phyloP scores from a whole-genome alignment of 2,888 invertebrate species.

The Spilosoma lubricipeda region DNA sequence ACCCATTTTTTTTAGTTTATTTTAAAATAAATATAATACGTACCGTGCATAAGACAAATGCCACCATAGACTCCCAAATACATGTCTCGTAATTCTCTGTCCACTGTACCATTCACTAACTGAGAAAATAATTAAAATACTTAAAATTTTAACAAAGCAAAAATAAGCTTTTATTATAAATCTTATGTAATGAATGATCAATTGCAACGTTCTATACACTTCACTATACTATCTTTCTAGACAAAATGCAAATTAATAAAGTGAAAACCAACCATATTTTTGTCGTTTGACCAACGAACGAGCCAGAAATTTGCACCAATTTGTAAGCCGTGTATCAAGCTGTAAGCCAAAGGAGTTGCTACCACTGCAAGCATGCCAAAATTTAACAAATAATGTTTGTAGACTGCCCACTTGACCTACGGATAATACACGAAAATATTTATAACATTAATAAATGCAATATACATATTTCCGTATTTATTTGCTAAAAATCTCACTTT shows the following conservation, averaged over 20 bases:
- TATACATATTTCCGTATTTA: neutral
- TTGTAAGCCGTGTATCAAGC: conserved; percentile 92
- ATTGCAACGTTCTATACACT: too few species aligned
- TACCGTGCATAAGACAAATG: conserved; percentile 95
- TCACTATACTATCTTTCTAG: neutral
- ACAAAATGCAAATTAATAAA: neutral
- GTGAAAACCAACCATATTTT: conserved; percentile 30
- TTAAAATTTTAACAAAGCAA: too few species aligned
- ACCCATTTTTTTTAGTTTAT: neutral
- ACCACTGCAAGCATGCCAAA: conserved; percentile 92
- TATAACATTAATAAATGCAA: neutral
- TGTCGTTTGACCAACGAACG: conserved; percentile 92
- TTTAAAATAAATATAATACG: conserved; percentile 42
- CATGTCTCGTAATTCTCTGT: conserved; percentile 88
- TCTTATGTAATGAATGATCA: neutral
- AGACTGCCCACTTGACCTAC: conserved; percentile 94
- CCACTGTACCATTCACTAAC: conserved; percentile 84
- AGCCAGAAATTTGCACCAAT: conserved; percentile 96
- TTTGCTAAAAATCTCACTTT: neutral
- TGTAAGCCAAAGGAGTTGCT: conserved; percentile 91
- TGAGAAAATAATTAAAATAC: conserved; percentile 41
- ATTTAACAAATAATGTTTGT: conserved; percentile 94
- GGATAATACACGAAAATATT: neutral
- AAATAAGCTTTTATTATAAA: neutral
- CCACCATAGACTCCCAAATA: conserved; percentile 96